phyloP scores from a whole-genome alignment of 2,888 invertebrate species.

The Pammene fasciana region DNA sequence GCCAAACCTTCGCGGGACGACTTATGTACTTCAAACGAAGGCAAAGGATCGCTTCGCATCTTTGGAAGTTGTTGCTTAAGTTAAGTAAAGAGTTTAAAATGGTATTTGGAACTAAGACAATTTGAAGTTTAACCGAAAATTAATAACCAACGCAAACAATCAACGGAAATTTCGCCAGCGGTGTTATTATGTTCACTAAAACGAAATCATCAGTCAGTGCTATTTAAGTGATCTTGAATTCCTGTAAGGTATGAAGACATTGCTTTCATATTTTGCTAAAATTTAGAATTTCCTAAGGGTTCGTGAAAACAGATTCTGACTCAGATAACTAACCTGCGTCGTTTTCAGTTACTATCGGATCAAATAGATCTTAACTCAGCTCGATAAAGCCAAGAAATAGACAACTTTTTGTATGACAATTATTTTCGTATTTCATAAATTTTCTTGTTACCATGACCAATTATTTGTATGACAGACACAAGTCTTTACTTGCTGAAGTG shows the following conservation, averaged over 20 bases:
- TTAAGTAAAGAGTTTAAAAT: slow-evolving; percentile 31
- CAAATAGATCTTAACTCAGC: background rate
- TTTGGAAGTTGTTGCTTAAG: slow-evolving; percentile 31
- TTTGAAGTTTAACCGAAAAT: slow-evolving; percentile 31
- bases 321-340: background rate
- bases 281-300: too few species aligned
- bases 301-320: background rate
- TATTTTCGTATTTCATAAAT: background rate
- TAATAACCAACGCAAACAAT: slow-evolving; percentile 21
- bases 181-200: slow-evolving; percentile 10
- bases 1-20: slow-evolving; percentile 22
- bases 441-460: slow-evolving; percentile 23
- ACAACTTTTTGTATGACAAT: background rate
- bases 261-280: too few species aligned
- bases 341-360: background rate
- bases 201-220: background rate
- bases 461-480: slow-evolving; percentile 15
- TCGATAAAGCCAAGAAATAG: too few species aligned
- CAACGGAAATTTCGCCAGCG: slow-evolving; percentile 4
- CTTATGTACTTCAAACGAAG: slow-evolving; percentile 33
- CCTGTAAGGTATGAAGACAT: too few species aligned
- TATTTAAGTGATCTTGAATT: too few species aligned
- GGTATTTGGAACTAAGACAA: slow-evolving; percentile 27
- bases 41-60: slow-evolving; percentile 25
- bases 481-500: slow-evolving; percentile 3